A percentile compares a stretch with the other conserved stretches of the same genome.
Evolutionary conservation across 2,888 invertebrate species (phyloP).

Genomic region (Argyra leucocephala): DNA sequence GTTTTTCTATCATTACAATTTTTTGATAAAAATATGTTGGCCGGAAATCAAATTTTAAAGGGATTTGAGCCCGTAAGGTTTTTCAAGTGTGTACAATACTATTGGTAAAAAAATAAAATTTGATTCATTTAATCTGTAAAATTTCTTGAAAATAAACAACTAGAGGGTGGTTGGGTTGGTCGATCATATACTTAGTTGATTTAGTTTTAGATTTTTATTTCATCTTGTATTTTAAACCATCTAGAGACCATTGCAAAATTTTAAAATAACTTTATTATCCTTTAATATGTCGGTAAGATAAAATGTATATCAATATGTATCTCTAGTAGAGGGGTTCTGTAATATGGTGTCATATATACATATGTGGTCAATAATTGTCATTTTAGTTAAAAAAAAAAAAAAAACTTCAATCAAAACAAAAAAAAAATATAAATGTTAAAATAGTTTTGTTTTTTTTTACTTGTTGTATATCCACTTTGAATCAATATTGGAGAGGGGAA

Average conservation of each 20-base stretch:
- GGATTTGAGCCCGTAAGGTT: neutral
- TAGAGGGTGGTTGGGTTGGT: neutral
- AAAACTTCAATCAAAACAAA: neutral
- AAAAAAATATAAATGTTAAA: no score
- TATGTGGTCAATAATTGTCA: neutral
- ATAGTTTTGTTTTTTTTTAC: no score
- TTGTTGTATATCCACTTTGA: no score
- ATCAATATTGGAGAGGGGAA: no score
- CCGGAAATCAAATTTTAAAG: constrained; percentile 4
- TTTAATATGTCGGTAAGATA: neutral
- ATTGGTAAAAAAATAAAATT: neutral
- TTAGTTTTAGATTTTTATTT: neutral
- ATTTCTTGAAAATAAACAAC: neutral
- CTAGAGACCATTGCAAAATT: neutral
- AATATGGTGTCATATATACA: neutral
- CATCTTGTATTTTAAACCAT: neutral
- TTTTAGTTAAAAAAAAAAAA: neutral
- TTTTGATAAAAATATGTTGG: neutral
- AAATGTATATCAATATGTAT: neutral
- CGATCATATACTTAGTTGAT: neutral
- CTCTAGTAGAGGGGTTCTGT: neutral
- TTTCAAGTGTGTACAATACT: neutral
- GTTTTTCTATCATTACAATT: neutral
- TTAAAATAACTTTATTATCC: neutral
- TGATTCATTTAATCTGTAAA: neutral